Conservation (phyloP, 2,797 vertebrate species). For the Sebastes miniatus region DNA sequence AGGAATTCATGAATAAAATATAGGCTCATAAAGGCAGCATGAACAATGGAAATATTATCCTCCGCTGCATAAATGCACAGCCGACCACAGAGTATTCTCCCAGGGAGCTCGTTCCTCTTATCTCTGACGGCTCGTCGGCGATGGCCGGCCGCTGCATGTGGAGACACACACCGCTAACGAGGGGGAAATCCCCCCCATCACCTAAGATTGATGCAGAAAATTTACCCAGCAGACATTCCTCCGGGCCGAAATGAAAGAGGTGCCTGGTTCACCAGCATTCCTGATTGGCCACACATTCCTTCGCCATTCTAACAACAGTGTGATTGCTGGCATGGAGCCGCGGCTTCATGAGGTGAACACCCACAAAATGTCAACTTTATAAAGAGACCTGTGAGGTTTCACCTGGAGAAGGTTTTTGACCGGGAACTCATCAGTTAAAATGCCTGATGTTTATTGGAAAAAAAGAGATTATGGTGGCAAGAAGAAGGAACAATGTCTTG, state of each 20-base stretch:
- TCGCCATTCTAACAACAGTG: constrained; percentile 18
- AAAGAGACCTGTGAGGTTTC: constrained; percentile 13
- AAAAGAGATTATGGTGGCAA: not conserved
- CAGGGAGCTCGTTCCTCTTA: constrained; percentile 62
- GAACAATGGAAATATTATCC: constrained; percentile 82
- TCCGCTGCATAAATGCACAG: constrained; percentile 55
- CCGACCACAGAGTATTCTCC: constrained; percentile 59
- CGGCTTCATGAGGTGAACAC: constrained; percentile 37
- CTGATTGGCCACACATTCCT: constrained; percentile 77
- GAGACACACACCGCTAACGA: constrained; percentile 65
- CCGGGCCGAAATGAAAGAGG: constrained; percentile 66
- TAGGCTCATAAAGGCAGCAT: constrained; percentile 59
- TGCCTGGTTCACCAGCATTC: constrained; percentile 70
- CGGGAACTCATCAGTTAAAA: not conserved
- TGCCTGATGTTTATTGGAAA: not conserved
- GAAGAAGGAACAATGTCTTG: not conserved
- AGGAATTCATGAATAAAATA: constrained; percentile 81
- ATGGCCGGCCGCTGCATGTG: constrained; percentile 55
- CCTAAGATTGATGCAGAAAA: constrained; percentile 68
- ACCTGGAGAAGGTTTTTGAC: constrained; percentile 4
- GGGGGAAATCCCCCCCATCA: constrained; percentile 54
- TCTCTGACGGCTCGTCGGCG: constrained; percentile 58
- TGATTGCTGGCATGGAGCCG: constrained; percentile 46
- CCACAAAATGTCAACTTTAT: not conserved
- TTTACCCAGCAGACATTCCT: constrained; percentile 72